phyloP scores from a whole-genome alignment of 2,888 invertebrate species.

The Eumerus sabulonum region DNA sequence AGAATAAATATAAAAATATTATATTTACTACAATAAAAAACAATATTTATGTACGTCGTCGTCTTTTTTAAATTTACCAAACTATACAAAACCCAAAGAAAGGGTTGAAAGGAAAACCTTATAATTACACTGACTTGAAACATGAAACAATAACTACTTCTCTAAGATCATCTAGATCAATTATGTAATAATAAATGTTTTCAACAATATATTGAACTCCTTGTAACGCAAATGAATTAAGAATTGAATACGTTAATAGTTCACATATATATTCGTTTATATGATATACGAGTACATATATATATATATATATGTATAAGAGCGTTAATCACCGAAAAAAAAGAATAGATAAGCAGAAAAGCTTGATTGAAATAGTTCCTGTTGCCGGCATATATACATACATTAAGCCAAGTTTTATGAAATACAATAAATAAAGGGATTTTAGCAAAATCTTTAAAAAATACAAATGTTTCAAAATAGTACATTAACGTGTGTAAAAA shows the following conservation, averaged over 20 bases:
- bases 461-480: not conserved
- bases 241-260: too few relatives aligned
- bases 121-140: constrained; percentile 59
- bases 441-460: constrained; percentile 27
- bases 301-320: too few relatives aligned
- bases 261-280: too few relatives aligned
- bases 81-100: constrained; percentile 42
- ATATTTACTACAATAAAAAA: constrained; percentile 39
- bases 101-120: constrained; percentile 7
- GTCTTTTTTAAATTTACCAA: constrained; percentile 72
- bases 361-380: constrained; percentile 48
- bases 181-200: constrained; percentile 68
- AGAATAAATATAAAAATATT: constrained; percentile 44
- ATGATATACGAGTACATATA: too few relatives aligned
- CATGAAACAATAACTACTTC: constrained; percentile 62
- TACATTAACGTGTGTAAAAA: not conserved
- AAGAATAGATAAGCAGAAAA: constrained; percentile 16
- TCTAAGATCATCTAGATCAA: constrained; percentile 69
- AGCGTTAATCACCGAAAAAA: not conserved
- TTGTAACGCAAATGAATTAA: constrained; percentile 15
- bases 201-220: constrained; percentile 68
- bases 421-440: constrained; percentile 1
- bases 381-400: constrained; percentile 56
- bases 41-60: constrained; percentile 69
- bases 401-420: too few relatives aligned